phyloP scores from a whole-genome alignment of 2,113 vertebrate genomes.

The Xenopus borealis region DNA sequence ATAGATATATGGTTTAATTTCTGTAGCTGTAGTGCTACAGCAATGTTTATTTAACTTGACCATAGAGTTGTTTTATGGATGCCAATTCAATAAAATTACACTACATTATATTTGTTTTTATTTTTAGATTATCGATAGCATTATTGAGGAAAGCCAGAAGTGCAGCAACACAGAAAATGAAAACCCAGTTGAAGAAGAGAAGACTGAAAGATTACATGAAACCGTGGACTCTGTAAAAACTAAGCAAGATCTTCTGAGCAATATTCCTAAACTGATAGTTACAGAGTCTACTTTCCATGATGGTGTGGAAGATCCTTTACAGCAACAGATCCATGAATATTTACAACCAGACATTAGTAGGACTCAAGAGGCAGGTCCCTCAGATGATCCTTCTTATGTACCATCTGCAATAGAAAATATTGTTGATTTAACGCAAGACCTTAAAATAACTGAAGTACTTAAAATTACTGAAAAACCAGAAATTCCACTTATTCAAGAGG shows the following conservation, averaged over 20 bases:
- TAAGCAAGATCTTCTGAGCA: conserved; percentile 54
- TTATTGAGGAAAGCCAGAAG: conserved; percentile 93
- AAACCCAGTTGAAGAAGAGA: conserved; percentile 59
- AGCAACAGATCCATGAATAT: conserved; percentile 45
- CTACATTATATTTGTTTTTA: conserved; percentile 41
- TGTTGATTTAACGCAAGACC: conserved; percentile 48
- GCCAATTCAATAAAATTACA: too few species aligned
- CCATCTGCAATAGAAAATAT: conserved; percentile 44
- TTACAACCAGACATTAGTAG: conserved; percentile 48
- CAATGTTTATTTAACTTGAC: too few species aligned
- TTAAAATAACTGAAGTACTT: conserved; percentile 47
- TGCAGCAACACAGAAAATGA: conserved; percentile 67
- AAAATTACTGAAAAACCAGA: conserved; percentile 41
- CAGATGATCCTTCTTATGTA: conserved; percentile 50
- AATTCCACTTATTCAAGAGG: conserved; percentile 47
- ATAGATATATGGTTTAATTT: too few species aligned
- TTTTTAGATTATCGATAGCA: conserved; percentile 92
- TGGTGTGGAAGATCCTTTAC: conserved; percentile 38
- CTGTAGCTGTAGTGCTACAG: too few species aligned
- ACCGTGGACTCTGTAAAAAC: conserved; percentile 49
- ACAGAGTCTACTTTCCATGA: conserved; percentile 53
- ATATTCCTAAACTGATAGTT: conserved; percentile 58
- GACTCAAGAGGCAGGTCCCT: conserved; percentile 45
- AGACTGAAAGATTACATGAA: conserved; percentile 50
- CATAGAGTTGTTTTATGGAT: too few species aligned